Base-by-base conservation (phyloP, 1,140 invertebrate genomes). In the Orius insidiosus region DNA sequence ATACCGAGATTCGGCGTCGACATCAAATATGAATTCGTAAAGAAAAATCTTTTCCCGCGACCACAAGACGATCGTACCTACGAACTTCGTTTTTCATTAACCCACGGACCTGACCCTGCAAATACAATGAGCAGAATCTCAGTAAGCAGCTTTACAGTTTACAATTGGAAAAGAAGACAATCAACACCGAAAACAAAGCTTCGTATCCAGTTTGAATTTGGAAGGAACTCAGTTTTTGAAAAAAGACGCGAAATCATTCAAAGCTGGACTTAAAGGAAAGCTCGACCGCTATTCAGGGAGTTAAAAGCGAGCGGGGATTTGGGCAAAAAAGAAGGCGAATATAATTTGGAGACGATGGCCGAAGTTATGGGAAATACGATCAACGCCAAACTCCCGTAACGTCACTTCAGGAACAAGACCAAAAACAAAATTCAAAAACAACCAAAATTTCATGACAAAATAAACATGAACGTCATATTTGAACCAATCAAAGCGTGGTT, bases 51-150 rank as follows among this genome's bases (percentile, higher is more conserved):
- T 49, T 43, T 41, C 16, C 31, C n/a, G 5, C n/a, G 16, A 7
- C 43, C 14, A 8, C 39, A 24, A 40, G 15, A 40, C 38, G 35
- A 36, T 9, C 35, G n/a, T 47, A 50, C 9, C 52, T 35, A 45
- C 31, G 44, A 45, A 15, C 72, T 69, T 32, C 62, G 67, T 36
- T 53, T 80, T 1, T 60, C 70, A 9, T 51, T 81, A 4, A 60
- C 69, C 14, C 75, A 80, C 54, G 76, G 77, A 6, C 55, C 63
- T 1, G 75, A 80, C 58, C 61, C 71, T 5, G 67, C 68, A 8
- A 71, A 70, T 6, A 63, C 69, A 39, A 54, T 60, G 2, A 69
- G 72, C 44, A 64, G 69, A 2, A 48, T 80, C 0, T 66, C 63
- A 2, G 46, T 74, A 9, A 18, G 14, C 44, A 40, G 24, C 7